phyloP scores from a whole-genome alignment of 2,888 invertebrate genomes.

The Drosophila neotestacea region DNA sequence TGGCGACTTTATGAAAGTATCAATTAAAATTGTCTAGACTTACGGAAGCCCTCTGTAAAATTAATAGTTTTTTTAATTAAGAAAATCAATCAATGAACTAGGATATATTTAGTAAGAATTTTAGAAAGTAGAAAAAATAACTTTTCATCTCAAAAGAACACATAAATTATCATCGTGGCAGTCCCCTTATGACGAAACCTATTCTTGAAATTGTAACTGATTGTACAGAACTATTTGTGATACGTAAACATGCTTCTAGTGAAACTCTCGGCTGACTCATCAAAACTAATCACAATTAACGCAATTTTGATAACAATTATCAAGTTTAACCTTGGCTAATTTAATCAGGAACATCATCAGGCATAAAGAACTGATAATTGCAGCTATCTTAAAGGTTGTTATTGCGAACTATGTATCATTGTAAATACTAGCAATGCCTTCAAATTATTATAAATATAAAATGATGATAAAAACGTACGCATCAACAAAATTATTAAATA shows the following conservation, averaged over 20 bases:
- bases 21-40: background rate
- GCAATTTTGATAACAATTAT: slow-evolving; percentile 24
- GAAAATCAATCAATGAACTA: background rate
- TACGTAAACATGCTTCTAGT: background rate
- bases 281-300: slow-evolving; percentile 8
- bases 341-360: background rate
- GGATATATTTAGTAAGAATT: slow-evolving; percentile 1
- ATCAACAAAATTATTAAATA: slow-evolving; percentile 4
- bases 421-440: slow-evolving; percentile 1
- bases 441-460: background rate
- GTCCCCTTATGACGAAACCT: background rate
- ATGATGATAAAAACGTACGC: slow-evolving; percentile 10
- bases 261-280: background rate
- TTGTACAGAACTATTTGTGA: background rate
- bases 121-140: background rate
- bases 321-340: slow-evolving; percentile 19
- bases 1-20: background rate
- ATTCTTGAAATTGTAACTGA: background rate
- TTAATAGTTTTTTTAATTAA: background rate
- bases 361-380: slow-evolving; percentile 32
- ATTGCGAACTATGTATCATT: slow-evolving; percentile 4
- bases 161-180: background rate
- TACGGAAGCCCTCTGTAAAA: background rate
- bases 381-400: slow-evolving; percentile 16
- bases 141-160: background rate